Conservation (phyloP, 2,888 invertebrate genomes). For the Ophonus ardosiacus region DNA sequence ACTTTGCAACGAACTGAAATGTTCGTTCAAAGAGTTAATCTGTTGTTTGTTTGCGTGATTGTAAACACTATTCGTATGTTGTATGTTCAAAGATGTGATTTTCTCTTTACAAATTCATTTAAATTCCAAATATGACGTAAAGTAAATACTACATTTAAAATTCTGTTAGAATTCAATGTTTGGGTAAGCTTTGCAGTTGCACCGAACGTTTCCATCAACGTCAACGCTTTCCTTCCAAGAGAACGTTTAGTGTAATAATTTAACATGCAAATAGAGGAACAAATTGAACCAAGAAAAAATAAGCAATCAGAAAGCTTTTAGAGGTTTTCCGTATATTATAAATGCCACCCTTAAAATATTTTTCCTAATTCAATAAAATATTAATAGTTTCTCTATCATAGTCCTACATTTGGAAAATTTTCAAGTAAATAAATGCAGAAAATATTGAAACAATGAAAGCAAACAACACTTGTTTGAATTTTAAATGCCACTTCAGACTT, state of each 20-base stretch:
- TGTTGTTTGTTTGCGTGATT: not conserved
- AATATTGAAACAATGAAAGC: too few species aligned
- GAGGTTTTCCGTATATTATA: not conserved
- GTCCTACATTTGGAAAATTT: too few species aligned
- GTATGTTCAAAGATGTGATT: constrained; percentile 7
- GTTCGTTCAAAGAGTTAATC: not conserved
- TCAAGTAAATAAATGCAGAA: too few species aligned
- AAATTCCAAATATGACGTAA: constrained; percentile 42
- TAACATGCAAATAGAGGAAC: constrained; percentile 70
- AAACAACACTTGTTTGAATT: too few species aligned
- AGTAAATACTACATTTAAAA: constrained; percentile 37
- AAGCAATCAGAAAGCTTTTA: not conserved
- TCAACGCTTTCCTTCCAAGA: constrained; percentile 18
- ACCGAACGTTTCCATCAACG: constrained; percentile 11
- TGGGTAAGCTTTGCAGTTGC: constrained; percentile 17
- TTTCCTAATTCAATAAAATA: not conserved
- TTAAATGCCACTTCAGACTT: too few species aligned
- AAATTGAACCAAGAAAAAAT: constrained; percentile 65
- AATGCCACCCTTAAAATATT: not conserved
- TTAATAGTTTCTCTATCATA: too few species aligned
- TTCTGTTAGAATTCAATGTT: constrained; percentile 21
- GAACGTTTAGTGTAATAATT: constrained; percentile 69
- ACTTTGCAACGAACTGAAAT: not conserved
- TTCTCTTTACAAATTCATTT: constrained; percentile 22
- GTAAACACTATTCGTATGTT: not conserved